Conservation (phyloP, 2,888 invertebrate genomes). For the Tridacna gigas region DNA sequence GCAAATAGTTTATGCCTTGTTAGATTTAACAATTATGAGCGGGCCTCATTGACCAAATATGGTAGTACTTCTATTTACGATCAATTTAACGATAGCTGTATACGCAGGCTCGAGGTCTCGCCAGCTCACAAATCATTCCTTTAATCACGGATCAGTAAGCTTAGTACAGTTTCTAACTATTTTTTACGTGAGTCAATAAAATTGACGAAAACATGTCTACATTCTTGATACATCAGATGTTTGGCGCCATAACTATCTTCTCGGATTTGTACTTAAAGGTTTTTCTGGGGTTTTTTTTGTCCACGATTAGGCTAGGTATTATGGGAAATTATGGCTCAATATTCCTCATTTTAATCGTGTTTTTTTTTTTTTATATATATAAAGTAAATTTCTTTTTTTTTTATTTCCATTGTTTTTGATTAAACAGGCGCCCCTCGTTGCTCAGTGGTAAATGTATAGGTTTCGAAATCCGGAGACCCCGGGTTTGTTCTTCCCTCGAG, state of each 20-base stretch:
- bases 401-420: no score
- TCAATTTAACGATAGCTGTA: constrained; percentile 12
- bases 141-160: constrained; percentile 16
- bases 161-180: neutral
- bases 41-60: constrained; percentile 13
- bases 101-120: constrained; percentile 6
- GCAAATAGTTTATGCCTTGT: constrained; percentile 21
- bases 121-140: constrained; percentile 20
- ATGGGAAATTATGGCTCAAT: no score
- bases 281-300: no score
- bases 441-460: no score
- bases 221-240: neutral
- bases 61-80: constrained; percentile 14
- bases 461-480: no score
- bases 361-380: no score
- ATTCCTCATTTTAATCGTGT: no score
- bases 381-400: no score
- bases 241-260: neutral
- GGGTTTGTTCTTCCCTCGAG: no score
- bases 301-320: no score
- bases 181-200: constrained; percentile 16
- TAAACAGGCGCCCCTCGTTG: no score
- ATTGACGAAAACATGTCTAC: constrained; percentile 22
- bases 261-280: no score
- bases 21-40: constrained; percentile 11